These are phyloP conservation scores for Podarcis lilfordi DNA, from an alignment of 2,797 vertebrate genomes.

Conservation along the genomic window DNA sequence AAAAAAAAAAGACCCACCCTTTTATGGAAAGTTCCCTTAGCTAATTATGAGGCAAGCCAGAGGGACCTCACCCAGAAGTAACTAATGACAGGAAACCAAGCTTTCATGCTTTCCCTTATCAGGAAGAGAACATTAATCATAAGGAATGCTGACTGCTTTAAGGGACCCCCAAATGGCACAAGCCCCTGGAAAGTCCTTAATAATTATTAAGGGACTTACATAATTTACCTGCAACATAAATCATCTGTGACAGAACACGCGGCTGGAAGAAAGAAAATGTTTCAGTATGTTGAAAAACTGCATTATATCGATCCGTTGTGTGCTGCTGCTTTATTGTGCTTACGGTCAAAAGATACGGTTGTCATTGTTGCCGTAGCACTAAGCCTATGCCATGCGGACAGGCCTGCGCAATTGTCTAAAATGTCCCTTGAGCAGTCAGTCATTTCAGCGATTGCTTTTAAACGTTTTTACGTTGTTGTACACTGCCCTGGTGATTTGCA, in stretches of 20 bases:
- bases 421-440: too few relatives aligned
- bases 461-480: too few relatives aligned
- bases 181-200: not conserved
- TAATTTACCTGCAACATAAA: constrained; percentile 21
- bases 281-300: constrained; percentile 5
- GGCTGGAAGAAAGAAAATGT: not conserved
- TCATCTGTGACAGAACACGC: not conserved
- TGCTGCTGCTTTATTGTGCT: not conserved
- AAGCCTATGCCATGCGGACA: too few relatives aligned
- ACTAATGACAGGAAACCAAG: not conserved
- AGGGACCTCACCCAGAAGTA: not conserved
- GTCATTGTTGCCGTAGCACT: not conserved
- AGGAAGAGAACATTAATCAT: not conserved
- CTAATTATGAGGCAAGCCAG: not conserved
- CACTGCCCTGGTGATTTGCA: too few relatives aligned
- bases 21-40: not conserved
- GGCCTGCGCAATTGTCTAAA: too few relatives aligned
- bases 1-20: not conserved
- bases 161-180: not conserved
- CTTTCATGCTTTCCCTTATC: not conserved
- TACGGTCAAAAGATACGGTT: not conserved
- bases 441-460: too few relatives aligned
- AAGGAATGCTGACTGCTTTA: not conserved
- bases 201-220: constrained; percentile 21
- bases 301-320: not conserved